These are phyloP conservation scores for Pyrgilauda ruficollis DNA, from an alignment of 2,113 vertebrate genomes.

Conservation along the genomic window DNA sequence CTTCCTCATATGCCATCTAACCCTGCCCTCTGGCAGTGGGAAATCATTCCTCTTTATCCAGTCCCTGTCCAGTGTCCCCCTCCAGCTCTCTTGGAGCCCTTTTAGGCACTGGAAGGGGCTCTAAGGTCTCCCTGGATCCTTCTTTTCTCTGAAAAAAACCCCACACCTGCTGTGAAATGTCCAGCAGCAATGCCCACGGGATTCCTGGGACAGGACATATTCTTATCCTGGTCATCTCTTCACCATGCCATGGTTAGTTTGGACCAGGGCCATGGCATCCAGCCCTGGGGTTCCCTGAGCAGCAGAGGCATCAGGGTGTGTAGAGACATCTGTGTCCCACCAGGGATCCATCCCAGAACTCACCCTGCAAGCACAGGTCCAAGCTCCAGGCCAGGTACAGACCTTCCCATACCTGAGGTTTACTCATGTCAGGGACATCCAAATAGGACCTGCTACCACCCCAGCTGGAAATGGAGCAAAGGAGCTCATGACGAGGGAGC, in stretches of 20 bases:
- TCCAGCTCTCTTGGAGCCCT: neutral
- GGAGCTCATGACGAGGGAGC: neutral
- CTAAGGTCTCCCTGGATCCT: neutral
- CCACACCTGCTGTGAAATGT: neutral
- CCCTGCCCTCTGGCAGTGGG: neutral
- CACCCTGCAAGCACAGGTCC: neutral
- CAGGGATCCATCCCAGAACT: neutral
- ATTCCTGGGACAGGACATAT: neutral
- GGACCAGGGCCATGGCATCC: neutral
- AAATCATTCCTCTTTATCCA: neutral
- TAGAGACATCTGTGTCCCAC: neutral
- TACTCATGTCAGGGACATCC: neutral
- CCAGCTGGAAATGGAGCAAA: neutral
- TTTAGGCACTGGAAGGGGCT: neutral
- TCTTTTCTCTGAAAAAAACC: neutral
- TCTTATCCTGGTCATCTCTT: neutral
- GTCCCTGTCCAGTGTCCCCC: neutral
- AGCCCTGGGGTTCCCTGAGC: neutral
- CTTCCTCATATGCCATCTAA: neutral
- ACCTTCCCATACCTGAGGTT: neutral
- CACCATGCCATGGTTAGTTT: neutral
- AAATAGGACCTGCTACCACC: neutral
- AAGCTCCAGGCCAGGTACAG: neutral
- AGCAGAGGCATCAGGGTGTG: neutral
- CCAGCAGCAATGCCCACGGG: neutral